Evolutionary conservation across 2,888 invertebrate genomes (phyloP), one percentile per base, ranked within the genome.

Genomic region (Ecliptopera silaceata): DNA sequence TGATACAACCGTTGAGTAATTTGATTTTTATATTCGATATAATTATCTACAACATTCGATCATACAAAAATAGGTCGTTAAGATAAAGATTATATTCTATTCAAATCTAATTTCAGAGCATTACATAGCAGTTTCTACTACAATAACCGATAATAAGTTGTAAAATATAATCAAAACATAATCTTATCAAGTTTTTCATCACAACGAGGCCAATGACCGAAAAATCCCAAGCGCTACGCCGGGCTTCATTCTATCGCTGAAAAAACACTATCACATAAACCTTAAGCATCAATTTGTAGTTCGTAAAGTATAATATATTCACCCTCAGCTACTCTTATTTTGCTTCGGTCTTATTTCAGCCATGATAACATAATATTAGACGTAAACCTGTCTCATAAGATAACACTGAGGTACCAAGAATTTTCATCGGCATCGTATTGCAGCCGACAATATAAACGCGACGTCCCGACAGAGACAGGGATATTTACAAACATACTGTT

Each of bases 361-460:
- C 78, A 77, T 80, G 80, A 82, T 81, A 82, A 84, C 83, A 84
- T 79, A 79, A 83, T 85, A 87, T 86, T 81, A 84, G 82, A 88
- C 80, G 82, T 84, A 83, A 84, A 84, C 83, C 81, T 77, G 80
- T 79, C 82, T 84, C 84, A 80, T 85, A 82, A 86, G 86, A 89
- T 86, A 88, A 88, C 88, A 87, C 79, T 83, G 82, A 86, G 85
- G 83, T 84, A 87, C 84, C 78, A 84, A 88, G 89, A 88, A 90
- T 89, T 86, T 87, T 88, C 88, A 87, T 86, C 80, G 86, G 75
- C 77, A 78, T 82, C 85, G 82, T 79, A 81, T 82, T 84, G 86
- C 84, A 81, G 82, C 82, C 77, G 78, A 88, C 88, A 87, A 90
- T 89, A 87, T 85, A 86, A 81, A 79, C 79, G 77, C 80, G 84